Conservation (phyloP, 2,113 vertebrate species). For the Halichoerus grypus region DNA sequence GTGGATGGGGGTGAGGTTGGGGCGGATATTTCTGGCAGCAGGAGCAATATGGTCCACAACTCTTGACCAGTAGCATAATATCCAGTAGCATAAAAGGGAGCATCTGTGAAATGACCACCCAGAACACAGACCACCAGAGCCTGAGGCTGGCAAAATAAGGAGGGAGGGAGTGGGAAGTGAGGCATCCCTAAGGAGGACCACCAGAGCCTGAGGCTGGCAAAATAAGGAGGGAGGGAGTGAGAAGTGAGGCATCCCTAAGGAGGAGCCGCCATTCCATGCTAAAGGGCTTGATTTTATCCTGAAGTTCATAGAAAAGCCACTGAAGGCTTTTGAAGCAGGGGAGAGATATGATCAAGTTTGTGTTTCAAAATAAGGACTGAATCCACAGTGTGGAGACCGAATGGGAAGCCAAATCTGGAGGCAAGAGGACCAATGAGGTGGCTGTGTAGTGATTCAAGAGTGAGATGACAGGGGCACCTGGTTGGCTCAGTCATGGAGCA, state of each 20-base stretch:
- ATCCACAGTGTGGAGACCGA: not conserved
- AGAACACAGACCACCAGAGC: not conserved
- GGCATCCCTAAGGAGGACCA: not conserved
- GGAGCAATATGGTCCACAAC: not conserved
- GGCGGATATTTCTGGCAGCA: not conserved
- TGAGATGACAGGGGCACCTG: not conserved
- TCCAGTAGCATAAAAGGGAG: not conserved
- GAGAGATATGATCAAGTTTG: not conserved
- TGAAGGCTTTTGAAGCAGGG: not conserved
- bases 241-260: not conserved
- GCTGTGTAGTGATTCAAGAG: not conserved
- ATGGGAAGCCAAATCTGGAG: not conserved
- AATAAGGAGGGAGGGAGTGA: not conserved
- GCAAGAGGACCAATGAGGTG: not conserved
- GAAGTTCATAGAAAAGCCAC: not conserved
- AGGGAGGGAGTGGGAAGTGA: not conserved
- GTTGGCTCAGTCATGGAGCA: not conserved
- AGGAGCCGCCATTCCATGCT: not conserved
- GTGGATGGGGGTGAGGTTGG: not conserved
- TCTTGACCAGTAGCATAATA: too few species aligned
- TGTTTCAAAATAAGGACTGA: slow-evolving; percentile 11
- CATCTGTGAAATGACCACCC: not conserved
- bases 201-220: not conserved
- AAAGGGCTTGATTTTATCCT: not conserved
- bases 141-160: not conserved